Evolutionary conservation across 1,140 invertebrate genomes (phyloP), one percentile per base, ranked within the genome.

Genomic region (Drosophila persimilis): DNA sequence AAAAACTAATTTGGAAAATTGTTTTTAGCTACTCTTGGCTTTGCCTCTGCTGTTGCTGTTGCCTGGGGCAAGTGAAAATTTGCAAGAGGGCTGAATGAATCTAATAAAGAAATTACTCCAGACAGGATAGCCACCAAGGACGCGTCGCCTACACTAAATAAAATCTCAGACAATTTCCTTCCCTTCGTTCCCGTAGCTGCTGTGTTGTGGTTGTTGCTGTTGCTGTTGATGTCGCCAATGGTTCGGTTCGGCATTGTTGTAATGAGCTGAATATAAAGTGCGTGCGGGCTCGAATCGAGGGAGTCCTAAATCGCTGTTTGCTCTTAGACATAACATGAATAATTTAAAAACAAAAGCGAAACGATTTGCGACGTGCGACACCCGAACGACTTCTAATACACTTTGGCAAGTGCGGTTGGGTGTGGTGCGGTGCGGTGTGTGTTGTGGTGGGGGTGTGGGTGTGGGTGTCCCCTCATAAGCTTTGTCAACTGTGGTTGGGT

Each of bases 101-200:
- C 83, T 77, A 88, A 88, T 88, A 89, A 88, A 88, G 84, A 89
- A 88, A 88, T 88, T 88, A 88, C 84, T 80, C 67, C 58, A 83
- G 78, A 83, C 71, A 72, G 64, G 51, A 58, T 22, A 41, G 22
- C 56, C 13, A 57, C 55, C 79, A 71, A 88, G 77, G 65, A 73
- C 58, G 70, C 58, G 70, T 58, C 44, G 77, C 48, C 77, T 50
- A 53, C 55, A 65, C 65, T 46, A 74, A 79, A 79, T 64, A 55
- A 67, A 79, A 80, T 60, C 56, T 70, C 39, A 59, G 45, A 39
- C 47, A 48, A 43, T 56, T 45, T 64, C 20, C 20, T 20, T 26
- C n/a, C 35, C 50, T 17, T 52, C 43, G 15, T 48, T 24, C 9
- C 15, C 63, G 54, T 56, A 44, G 43, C 50, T 58, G 47, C 24